phyloP scores from a whole-genome alignment of 2,888 invertebrate genomes.

The Oeneis ivallda region DNA sequence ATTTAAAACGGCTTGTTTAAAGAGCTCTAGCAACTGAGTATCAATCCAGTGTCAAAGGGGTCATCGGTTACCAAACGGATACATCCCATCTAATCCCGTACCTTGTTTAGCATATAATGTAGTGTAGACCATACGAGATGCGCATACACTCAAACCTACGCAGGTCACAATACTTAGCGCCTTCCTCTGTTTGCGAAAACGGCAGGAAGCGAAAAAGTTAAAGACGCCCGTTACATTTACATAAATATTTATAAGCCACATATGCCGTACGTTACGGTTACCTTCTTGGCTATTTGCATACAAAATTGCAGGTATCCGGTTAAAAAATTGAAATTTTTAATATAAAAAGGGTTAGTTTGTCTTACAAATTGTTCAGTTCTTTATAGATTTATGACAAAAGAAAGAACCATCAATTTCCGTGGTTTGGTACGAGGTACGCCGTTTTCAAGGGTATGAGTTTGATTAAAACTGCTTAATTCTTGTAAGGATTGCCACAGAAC shows the following conservation, averaged over 20 bases:
- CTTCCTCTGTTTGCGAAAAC: constrained; percentile 35
- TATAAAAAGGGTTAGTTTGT: constrained; percentile 12
- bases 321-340: constrained; percentile 39
- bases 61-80: constrained; percentile 66
- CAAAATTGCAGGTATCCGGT: constrained; percentile 35
- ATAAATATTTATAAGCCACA: constrained; percentile 55
- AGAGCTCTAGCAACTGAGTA: constrained; percentile 4
- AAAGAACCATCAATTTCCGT: background rate
- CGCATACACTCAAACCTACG: constrained; percentile 57
- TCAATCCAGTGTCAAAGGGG: constrained; percentile 52
- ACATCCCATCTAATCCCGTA: constrained; percentile 57
- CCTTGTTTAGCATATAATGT: constrained; percentile 68
- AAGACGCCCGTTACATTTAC: constrained; percentile 47
- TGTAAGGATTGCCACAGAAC: too few species aligned
- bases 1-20: background rate
- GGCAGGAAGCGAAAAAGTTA: constrained; percentile 38
- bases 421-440: too few species aligned
- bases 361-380: background rate
- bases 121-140: constrained; percentile 54
- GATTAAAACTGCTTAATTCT: too few species aligned
- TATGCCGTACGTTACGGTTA: constrained; percentile 41
- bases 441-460: too few species aligned
- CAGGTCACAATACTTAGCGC: constrained; percentile 44
- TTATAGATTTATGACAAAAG: background rate
- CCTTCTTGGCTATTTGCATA: constrained; percentile 37